Evolutionary conservation across 2,888 invertebrate species (phyloP).

Genomic region (Clunio marinus): DNA sequence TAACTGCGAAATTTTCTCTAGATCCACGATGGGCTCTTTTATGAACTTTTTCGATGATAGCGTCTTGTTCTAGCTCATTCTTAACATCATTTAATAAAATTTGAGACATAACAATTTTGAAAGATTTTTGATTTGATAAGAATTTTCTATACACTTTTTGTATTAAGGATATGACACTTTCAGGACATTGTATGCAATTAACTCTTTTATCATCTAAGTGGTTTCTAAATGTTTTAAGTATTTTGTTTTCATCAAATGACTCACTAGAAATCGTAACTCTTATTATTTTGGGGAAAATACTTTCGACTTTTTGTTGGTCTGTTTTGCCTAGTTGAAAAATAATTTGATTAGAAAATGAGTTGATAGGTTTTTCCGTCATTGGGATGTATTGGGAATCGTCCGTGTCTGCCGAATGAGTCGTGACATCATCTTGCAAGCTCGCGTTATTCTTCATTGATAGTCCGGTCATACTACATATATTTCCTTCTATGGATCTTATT

Average conservation of each 20-base stretch:
- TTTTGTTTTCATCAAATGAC: not conserved
- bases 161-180: not conserved
- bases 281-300: not conserved
- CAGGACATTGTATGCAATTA: not conserved
- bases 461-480: too few relatives aligned
- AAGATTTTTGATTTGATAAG: not conserved
- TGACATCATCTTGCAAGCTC: not conserved
- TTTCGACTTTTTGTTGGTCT: not conserved
- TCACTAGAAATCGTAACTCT: not conserved
- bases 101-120: not conserved
- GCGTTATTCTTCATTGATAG: not conserved
- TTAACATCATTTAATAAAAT: not conserved
- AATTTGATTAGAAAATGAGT: not conserved
- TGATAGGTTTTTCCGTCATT: not conserved
- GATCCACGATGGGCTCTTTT: slow-evolving; percentile 38
- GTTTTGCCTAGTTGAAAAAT: not conserved
- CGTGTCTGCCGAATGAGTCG: not conserved
- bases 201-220: not conserved
- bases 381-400: not conserved
- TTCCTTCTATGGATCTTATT: slow-evolving; percentile 30
- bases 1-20: slow-evolving; percentile 40
- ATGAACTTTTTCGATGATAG: slow-evolving; percentile 24
- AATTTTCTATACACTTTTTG: not conserved
- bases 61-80: not conserved
- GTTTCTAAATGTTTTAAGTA: not conserved